phyloP scores from a whole-genome alignment of 2,113 vertebrate genomes.

The Anhinga anhinga region DNA sequence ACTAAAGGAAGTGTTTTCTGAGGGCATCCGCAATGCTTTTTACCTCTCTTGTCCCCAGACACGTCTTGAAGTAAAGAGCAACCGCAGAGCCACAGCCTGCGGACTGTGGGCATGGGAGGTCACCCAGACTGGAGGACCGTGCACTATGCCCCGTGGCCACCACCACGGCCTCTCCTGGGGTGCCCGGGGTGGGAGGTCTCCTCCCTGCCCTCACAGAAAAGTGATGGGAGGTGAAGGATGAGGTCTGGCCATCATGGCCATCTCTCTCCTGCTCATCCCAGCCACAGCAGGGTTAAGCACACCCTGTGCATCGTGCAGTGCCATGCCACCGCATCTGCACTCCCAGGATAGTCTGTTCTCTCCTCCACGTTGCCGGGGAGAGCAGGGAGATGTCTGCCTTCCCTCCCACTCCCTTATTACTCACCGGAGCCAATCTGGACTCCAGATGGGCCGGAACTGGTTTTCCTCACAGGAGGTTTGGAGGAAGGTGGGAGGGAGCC shows the following conservation, averaged over 20 bases:
- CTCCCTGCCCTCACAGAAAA: not conserved
- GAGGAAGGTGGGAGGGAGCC: not conserved
- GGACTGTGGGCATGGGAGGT: accelerated
- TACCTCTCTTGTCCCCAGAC: not conserved
- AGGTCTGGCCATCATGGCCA: not conserved
- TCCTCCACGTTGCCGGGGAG: not conserved
- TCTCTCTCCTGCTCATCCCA: not conserved
- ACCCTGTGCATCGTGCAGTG: not conserved
- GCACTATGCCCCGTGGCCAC: accelerated
- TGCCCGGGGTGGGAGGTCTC: no score
- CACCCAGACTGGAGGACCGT: accelerated
- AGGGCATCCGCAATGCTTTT: not conserved
- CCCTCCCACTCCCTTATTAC: slow-evolving; percentile 52
- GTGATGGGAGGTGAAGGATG: not conserved
- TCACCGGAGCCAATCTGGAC: slow-evolving; percentile 29
- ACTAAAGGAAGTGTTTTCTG: not conserved
- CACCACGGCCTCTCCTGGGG: accelerated
- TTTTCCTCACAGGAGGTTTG: not conserved
- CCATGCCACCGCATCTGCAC: not conserved
- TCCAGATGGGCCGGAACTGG: slow-evolving; percentile 49
- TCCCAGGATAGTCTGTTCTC: slow-evolving; percentile 36
- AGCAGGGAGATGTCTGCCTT: slow-evolving; percentile 46
- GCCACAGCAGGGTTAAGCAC: not conserved
- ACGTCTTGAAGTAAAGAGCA: not conserved
- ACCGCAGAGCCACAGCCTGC: accelerated